phyloP scores from a whole-genome alignment of 2,797 vertebrate genomes.

The Protosalanx chinensis region DNA sequence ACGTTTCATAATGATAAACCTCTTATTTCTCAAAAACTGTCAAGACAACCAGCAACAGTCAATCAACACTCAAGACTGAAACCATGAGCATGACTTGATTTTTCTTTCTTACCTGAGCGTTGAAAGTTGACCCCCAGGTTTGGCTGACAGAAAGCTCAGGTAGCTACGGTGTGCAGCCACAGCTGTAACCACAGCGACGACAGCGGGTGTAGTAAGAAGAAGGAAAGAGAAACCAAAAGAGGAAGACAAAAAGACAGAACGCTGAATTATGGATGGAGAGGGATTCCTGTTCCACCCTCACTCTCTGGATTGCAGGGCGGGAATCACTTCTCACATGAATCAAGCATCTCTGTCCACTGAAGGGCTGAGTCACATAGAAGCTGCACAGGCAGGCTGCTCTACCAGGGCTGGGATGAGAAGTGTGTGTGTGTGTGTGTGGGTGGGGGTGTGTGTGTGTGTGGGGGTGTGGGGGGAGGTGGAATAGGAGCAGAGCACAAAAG shows the following conservation, averaged over 20 bases:
- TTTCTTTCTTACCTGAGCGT: slow-evolving; percentile 35
- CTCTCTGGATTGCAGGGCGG: slow-evolving; percentile 63
- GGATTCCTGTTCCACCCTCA: slow-evolving; percentile 70
- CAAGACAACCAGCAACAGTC: neutral
- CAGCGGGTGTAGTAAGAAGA: slow-evolving; percentile 21
- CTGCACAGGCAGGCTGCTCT: slow-evolving; percentile 48
- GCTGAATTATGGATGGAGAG: slow-evolving; percentile 70
- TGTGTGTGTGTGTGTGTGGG: too few species aligned
- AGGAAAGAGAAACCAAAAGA: neutral
- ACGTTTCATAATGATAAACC: neutral
- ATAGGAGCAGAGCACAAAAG: slow-evolving; percentile 7
- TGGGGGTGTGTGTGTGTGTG: neutral
- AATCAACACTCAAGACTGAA: neutral
- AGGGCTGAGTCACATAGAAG: slow-evolving; percentile 51
- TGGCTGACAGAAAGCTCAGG: slow-evolving; percentile 44
- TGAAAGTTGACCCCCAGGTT: slow-evolving; percentile 40
- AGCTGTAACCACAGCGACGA: slow-evolving; percentile 36
- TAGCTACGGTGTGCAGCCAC: slow-evolving; percentile 40
- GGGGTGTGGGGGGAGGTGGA: slow-evolving; percentile 35
- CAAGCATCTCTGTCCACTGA: slow-evolving; percentile 70
- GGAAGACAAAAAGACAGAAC: slow-evolving; percentile 2
- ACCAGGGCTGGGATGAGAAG: neutral
- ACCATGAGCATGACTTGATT: neutral
- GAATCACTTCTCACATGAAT: slow-evolving; percentile 71
- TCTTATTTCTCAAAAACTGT: neutral